Evolutionary conservation across 2,888 invertebrate species (phyloP), one percentile per base, ranked within the genome.

Genomic region (Trichopoda pennipes): DNA sequence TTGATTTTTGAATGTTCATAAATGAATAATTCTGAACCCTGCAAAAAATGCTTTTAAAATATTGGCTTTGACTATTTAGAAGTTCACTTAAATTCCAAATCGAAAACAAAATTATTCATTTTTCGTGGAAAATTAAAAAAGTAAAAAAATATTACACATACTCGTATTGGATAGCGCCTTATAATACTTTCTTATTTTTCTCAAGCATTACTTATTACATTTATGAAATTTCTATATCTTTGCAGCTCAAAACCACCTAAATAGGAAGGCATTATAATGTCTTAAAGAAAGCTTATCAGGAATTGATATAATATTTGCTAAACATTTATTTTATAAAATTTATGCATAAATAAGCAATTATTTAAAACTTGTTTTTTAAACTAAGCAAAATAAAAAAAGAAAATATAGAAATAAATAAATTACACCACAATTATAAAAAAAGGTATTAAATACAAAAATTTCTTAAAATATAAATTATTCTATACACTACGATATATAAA

Each of bases 241-340:
- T 81, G 1, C 56, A 77, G 77, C 69, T 73, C 42, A 53, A 73
- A 73, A 61, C 47, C 53, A 68, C 56, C 73, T 53, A 21, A n/a
- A 49, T 28, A 63, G n/a, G 16, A 42, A 44, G 38, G 23, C 17
- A 17, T 49, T n/a, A 1, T 19, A 19, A 49, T 38, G 12, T 38
- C 38, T 38, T 12, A 38, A 7, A 7, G 38, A 38, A 7, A 38
- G 38, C 12, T 38, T 66, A 44, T 68, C 60, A 68, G 81, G 77
- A 77, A 81, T 81, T 81, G 66, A 73, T 58, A 58, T 19, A 69
- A 64, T 28, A 53, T 58, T 76, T 80, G 61, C 28, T 74, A 49
- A 68, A 68, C 56, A 69, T 61, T 75, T 69, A 66, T 74, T 64
- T 56, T 55, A 23, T 64, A 42, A 23, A 53, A 55, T 28, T n/a